Conservation (phyloP, 2,888 invertebrate species). For the Peribatodes rhomboidaria region DNA sequence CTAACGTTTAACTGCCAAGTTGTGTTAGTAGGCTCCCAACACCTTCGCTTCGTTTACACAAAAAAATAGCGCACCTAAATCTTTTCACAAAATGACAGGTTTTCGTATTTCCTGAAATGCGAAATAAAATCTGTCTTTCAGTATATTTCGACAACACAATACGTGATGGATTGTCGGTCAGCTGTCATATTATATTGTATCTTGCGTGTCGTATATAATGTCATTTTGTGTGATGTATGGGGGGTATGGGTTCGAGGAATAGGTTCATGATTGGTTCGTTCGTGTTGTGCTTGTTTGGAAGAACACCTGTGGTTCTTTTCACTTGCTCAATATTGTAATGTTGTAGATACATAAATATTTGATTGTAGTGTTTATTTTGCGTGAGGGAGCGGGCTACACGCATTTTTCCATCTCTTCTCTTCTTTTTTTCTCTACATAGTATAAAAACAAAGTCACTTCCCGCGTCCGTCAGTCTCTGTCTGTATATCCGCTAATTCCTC, state of each 20-base stretch:
- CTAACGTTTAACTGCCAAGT: no score
- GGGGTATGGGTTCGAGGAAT: neutral
- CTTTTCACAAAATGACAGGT: neutral
- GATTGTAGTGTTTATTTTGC: neutral
- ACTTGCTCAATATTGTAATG: neutral
- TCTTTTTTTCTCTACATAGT: no score
- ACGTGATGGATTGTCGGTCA: slow-evolving; percentile 5
- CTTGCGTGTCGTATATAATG: neutral
- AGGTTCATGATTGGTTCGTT: neutral
- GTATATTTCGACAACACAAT: neutral
- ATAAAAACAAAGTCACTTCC: no score
- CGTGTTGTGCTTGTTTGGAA: neutral
- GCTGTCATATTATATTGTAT: slow-evolving; percentile 2
- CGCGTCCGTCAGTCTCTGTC: no score
- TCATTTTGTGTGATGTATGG: slow-evolving; percentile 4
- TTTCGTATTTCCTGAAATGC: neutral
- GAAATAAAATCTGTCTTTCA: neutral
- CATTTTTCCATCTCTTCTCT: no score
- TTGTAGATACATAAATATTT: neutral
- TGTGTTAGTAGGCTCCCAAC: no score
- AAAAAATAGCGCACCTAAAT: no score
- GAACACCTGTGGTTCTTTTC: slow-evolving; percentile 6
- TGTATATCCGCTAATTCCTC: no score
- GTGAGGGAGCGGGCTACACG: no score
- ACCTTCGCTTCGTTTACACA: no score